These are phyloP conservation scores for Chelidonichthys spinosus DNA, from an alignment of 2,797 vertebrate species.

Conservation along the genomic window DNA sequence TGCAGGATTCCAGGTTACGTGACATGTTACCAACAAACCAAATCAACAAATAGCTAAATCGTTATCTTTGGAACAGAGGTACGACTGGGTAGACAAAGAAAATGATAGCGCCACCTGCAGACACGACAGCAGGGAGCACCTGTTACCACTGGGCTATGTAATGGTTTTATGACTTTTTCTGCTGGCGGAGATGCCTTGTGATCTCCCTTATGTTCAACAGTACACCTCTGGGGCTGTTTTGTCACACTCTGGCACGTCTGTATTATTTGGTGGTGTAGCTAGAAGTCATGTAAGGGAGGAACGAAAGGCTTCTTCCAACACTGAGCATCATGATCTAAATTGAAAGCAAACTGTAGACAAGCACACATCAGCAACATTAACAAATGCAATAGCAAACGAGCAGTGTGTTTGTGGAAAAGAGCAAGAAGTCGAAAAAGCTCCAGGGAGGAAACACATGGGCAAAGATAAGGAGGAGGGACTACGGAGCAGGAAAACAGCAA, in stretches of 20 bases:
- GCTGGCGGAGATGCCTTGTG: neutral
- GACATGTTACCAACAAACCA: neutral
- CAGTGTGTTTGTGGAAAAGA: constrained; percentile 23
- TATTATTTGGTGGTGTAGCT: neutral
- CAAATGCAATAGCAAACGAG: constrained; percentile 10
- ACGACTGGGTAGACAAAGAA: no score
- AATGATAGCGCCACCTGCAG: no score
- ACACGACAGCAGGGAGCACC: no score
- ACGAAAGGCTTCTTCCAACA: neutral
- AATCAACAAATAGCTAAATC: neutral
- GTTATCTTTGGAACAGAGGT: neutral
- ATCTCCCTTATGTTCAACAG: neutral
- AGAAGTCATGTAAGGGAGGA: neutral
- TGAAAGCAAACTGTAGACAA: no score
- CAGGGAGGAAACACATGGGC: constrained; percentile 57
- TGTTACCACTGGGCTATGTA: no score
- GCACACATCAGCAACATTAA: no score
- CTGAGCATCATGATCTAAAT: neutral
- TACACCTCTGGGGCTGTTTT: neutral
- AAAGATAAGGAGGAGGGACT: constrained; percentile 49
- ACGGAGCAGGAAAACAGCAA: constrained; percentile 50
- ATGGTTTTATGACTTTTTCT: no score
- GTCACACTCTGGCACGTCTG: constrained; percentile 15
- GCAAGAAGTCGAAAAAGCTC: constrained; percentile 30
- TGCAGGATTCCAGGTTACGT: neutral